A percentile compares a stretch with the other conserved stretches of the same genome.
These are phyloP conservation scores for Hycleus phaleratus DNA, from an alignment of 1,140 invertebrate species.

Conservation along the genomic window DNA sequence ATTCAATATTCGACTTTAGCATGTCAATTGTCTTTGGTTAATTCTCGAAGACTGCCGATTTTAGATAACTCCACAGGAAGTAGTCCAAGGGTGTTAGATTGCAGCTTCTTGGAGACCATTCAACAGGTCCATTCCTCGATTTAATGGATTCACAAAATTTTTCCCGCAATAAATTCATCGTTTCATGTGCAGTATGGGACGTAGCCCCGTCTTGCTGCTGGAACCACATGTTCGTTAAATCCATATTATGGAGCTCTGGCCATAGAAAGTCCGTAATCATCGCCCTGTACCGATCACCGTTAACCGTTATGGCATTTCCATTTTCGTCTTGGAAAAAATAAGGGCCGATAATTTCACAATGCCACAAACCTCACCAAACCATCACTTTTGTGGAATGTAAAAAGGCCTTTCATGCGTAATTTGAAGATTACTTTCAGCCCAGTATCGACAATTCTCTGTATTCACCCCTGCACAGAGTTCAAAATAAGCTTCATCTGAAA, in stretches of 20 bases:
- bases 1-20: too few species aligned
- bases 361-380: conserved; percentile 10
- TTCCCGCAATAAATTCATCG: conserved; percentile 10
- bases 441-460: too few species aligned
- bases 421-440: too few species aligned
- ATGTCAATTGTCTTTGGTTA: too few species aligned
- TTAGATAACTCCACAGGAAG: too few species aligned
- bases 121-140: conserved; percentile 5
- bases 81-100: conserved; percentile 11
- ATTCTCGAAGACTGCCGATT: too few species aligned
- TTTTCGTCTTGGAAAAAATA: conserved; percentile 18
- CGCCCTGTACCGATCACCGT: conserved; percentile 12
- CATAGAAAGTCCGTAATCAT: conserved; percentile 16
- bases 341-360: conserved; percentile 11
- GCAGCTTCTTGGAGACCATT: conserved; percentile 24
- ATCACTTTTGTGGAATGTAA: conserved; percentile 6
- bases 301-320: conserved; percentile 13
- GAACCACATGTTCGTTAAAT: conserved; percentile 9
- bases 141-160: conserved; percentile 3
- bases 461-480: too few species aligned
- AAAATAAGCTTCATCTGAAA: too few species aligned
- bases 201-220: conserved; percentile 24
- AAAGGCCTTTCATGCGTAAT: not conserved
- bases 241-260: not conserved
- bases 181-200: conserved; percentile 14